phyloP scores from a whole-genome alignment of 2,113 vertebrate species.

The Marcusenius ussheri region DNA sequence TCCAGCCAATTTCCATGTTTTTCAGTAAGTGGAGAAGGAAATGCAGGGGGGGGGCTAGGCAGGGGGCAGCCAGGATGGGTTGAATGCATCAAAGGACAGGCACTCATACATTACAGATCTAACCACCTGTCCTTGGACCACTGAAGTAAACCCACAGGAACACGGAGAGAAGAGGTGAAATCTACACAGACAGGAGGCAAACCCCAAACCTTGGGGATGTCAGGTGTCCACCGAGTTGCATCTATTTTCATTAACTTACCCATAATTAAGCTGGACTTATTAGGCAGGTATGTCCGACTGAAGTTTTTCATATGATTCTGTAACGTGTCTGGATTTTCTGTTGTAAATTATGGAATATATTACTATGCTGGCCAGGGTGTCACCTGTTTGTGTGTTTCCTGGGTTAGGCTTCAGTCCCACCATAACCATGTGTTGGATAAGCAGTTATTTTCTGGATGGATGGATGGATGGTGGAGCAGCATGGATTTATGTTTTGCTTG shows the following conservation, averaged over 20 bases:
- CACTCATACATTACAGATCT: not conserved
- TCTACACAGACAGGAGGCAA: not conserved
- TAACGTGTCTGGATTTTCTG: not conserved
- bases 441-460: not conserved
- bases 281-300: not conserved
- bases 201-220: not conserved
- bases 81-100: not conserved
- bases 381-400: not conserved
- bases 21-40: not conserved
- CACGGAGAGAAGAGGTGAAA: not conserved
- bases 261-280: not conserved
- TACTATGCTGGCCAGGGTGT: not conserved
- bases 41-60: not conserved
- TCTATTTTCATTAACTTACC: not conserved
- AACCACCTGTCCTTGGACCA: not conserved
- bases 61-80: not conserved
- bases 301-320: not conserved
- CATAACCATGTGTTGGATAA: not conserved
- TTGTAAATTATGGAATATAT: not conserved
- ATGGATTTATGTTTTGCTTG: not conserved
- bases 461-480: not conserved
- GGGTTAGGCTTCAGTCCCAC: not conserved
- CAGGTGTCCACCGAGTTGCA: not conserved
- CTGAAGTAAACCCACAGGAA: not conserved
- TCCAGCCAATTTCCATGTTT: not conserved